Evolutionary conservation across 2,888 invertebrate genomes (phyloP), one percentile per base, ranked within the genome.

Genomic region (Agrypnus murinus): DNA sequence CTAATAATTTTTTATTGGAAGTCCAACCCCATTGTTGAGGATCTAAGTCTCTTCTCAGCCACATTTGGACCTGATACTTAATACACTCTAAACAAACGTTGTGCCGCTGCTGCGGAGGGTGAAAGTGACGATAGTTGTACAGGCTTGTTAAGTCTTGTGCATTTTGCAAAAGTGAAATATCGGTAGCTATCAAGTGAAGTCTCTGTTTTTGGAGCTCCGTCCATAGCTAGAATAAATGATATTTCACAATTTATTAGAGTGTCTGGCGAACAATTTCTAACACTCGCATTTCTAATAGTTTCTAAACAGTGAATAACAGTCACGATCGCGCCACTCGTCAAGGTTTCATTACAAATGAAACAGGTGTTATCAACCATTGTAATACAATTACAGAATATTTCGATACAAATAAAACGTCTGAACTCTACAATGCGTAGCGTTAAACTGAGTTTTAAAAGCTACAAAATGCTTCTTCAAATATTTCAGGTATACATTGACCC

Each of bases 21-120:
- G 8, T 32, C 34, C 34, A 32, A 8, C 34, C 34, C 34, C 43
- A 43, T n/a, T 43, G 7, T 4, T 43, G 7, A 43, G 12, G 43
- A 4, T 43, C 4, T n/a, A 43, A 43, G 6, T n/a, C 43, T 8
- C 10, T 4, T 50, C 74, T 60, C 53, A 71, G 46, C 72, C 65
- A 72, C 17, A 45, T 71, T 65, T 71, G 72, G 64, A 72, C 62
- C 65, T 75, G 72, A 60, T n/a, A n/a, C n/a, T n/a, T 72, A 74
- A 57, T 76, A 74, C 17, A 75, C 72, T 59, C 62, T 69, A 50
- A 78, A 74, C 58, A 77, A 69, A 67, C 78, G 81, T 78, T 80
- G 77, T 74, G 76, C 76, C 70, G 75, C 77, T 67, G 76, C 76
- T 78, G 73, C 76, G 74, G 78, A 81, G 72, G 79, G 78, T 75